Percentiles rank a stretch among this genome's conserved stretches.
These are phyloP conservation scores for Glareola pratincola DNA, from an alignment of 2,113 vertebrate genomes.

Conservation along the genomic window DNA sequence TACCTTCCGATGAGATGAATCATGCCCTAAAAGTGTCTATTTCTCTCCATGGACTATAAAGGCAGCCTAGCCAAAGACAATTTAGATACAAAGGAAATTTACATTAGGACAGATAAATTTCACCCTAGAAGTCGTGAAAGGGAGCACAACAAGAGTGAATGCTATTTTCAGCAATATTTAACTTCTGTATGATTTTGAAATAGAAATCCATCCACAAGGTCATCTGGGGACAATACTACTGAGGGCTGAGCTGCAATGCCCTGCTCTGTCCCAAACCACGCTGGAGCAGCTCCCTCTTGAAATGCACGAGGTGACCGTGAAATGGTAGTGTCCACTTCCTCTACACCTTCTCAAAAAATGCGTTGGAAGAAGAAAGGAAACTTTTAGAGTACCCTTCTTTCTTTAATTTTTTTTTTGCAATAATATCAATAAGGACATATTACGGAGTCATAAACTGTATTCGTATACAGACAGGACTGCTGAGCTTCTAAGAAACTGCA, in stretches of 20 bases:
- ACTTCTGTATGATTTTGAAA: background rate
- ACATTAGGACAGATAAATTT: background rate
- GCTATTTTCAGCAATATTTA: slow-evolving; percentile 16
- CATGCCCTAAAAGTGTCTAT: slow-evolving; percentile 3
- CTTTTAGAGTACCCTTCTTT: background rate
- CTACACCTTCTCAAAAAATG: background rate
- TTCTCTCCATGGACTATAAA: slow-evolving; percentile 22
- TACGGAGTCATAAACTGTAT: background rate
- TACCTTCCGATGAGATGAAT: background rate
- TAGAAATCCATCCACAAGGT: background rate
- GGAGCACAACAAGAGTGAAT: background rate
- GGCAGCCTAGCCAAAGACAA: slow-evolving; percentile 1
- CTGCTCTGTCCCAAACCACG: background rate
- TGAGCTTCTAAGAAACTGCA: background rate
- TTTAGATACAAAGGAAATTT: background rate
- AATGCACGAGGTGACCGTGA: background rate
- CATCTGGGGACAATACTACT: background rate
- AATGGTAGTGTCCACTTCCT: background rate
- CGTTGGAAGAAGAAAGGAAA: background rate
- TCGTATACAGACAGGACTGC: background rate
- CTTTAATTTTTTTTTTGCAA: background rate
- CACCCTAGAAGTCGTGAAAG: background rate
- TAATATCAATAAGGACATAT: background rate
- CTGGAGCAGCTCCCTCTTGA: background rate
- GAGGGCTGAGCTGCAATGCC: background rate